Evolutionary conservation across 92 coral and sea anemone genomes (phyloP).

Genomic region (Scolanthus callimorphus): DNA sequence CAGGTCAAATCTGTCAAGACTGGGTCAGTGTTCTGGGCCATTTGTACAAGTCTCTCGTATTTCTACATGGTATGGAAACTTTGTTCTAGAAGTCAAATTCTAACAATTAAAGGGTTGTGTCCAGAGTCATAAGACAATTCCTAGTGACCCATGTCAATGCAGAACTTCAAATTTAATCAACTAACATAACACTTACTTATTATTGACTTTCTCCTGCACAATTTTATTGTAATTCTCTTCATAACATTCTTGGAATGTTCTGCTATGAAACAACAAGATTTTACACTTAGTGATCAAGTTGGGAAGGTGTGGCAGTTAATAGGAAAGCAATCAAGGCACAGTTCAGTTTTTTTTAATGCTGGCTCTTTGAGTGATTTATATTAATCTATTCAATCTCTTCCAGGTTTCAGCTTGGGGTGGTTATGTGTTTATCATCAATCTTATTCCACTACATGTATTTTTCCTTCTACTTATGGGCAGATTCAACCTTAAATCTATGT

Average conservation of each 20-base stretch:
- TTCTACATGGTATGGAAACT: slow-evolving; percentile 91
- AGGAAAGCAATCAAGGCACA: too few species aligned
- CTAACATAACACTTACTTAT: too few species aligned
- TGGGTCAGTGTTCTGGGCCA: slow-evolving; percentile 98
- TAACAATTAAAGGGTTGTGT: not conserved
- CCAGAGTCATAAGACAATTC: too few species aligned
- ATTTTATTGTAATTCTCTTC: too few species aligned
- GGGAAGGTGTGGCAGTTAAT: too few species aligned
- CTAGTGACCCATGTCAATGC: not conserved
- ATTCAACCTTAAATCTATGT: slow-evolving; percentile 85
- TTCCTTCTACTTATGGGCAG: slow-evolving; percentile 95
- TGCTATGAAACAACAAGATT: too few species aligned
- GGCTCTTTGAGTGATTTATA: not conserved
- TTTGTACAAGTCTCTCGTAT: slow-evolving; percentile 86
- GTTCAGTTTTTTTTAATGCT: not conserved
- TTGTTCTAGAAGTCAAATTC: not conserved
- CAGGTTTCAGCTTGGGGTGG: slow-evolving; percentile 99
- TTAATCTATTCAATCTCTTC: too few species aligned
- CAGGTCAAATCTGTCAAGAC: slow-evolving; percentile 94
- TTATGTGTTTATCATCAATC: slow-evolving; percentile 93
- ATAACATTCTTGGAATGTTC: too few species aligned
- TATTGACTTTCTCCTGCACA: too few species aligned
- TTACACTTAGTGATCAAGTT: too few species aligned
- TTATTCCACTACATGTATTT: slow-evolving; percentile 97
- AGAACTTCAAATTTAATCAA: too few species aligned